Base-by-base conservation (phyloP, 2,113 vertebrate species). In the Otis tarda region DNA sequence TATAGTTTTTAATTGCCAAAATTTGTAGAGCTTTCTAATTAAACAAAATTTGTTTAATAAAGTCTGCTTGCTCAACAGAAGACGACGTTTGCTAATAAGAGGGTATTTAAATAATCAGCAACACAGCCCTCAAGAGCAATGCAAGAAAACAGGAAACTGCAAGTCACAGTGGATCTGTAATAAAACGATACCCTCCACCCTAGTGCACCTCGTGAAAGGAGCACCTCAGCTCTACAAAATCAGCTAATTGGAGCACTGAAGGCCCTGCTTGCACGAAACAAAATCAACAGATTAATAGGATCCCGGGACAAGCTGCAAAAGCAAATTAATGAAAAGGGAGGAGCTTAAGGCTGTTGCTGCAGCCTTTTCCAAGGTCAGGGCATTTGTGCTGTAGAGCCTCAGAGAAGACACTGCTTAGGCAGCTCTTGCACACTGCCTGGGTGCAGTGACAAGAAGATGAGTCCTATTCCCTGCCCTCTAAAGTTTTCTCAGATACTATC, bases 161-260 rank as follows among this genome's bases (percentile, higher is more conserved):
- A 63, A 86, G 52, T 78, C 41, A 47, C 0, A 0, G 12, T 49
- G 25, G 12, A 60, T 77, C 22, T 69, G 25, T 77, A 80, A 64
- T 18, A 20, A 64, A 85, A 75, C 3, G 0, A 21, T 33, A 39
- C 4, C 20, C 9, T 77, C 27, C 19, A 22, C 14, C 4, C 24
- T 35, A n/a, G 27, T 3, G 1, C 0, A 0, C 24, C 2, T 0
- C 1, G 2, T 31, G 43, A 93, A 37, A 37, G 24, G 16, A 84
- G 13, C 10, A 39, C 52, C 60, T 67, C 52, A 84, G 33, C 39
- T 39, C 39, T 65, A 25, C 37, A 53, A 68, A 61, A 39, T 78
- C 31, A 67, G 70, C 23, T 64, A 13, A 41, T 76, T 14, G 65
- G n/a, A 33, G 37, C 20, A 53, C 25, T 14, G 5, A 25, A 70